phyloP scores from a whole-genome alignment of 2,797 vertebrate species.

The Scarus forsteni region DNA sequence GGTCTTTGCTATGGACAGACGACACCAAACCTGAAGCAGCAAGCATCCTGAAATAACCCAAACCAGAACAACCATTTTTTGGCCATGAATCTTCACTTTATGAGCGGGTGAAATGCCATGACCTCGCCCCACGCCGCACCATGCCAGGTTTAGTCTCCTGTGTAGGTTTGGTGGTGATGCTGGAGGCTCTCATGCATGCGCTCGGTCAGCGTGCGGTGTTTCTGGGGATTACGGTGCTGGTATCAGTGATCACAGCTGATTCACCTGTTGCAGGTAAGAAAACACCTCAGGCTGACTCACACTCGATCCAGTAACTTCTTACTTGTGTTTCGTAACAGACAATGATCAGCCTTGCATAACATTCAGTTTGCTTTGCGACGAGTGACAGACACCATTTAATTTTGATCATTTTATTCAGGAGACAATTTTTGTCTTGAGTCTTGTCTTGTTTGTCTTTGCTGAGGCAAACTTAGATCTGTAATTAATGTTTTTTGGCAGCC shows the following conservation, averaged over 20 bases:
- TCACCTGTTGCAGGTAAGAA: conserved; percentile 83
- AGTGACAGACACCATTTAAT: not conserved
- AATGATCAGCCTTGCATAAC: not conserved
- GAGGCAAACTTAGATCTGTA: no score
- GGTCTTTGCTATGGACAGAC: conserved; percentile 43
- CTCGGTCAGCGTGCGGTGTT: conserved; percentile 52
- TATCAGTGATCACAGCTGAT: conserved; percentile 72
- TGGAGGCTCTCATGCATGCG: conserved; percentile 47
- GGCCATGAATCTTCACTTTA: conserved; percentile 42
- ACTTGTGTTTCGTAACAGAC: conserved; percentile 26
- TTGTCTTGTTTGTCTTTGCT: no score
- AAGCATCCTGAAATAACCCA: conserved; percentile 5
- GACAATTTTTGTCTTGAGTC: no score
- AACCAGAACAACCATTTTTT: conserved; percentile 1
- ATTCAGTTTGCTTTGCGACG: not conserved
- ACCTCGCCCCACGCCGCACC: conserved; percentile 47
- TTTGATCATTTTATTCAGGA: not conserved
- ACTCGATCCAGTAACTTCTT: conserved; percentile 38
- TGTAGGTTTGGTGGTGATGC: conserved; percentile 66
- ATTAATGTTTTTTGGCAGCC: no score
- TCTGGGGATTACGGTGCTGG: conserved; percentile 74
- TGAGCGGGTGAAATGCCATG: conserved; percentile 79
- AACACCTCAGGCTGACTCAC: conserved; percentile 40
- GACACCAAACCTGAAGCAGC: conserved; percentile 29
- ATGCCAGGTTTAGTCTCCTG: conserved; percentile 79